These are phyloP conservation scores for Ectropis grisescens DNA, from an alignment of 1,140 invertebrate species.

Conservation along the genomic window DNA sequence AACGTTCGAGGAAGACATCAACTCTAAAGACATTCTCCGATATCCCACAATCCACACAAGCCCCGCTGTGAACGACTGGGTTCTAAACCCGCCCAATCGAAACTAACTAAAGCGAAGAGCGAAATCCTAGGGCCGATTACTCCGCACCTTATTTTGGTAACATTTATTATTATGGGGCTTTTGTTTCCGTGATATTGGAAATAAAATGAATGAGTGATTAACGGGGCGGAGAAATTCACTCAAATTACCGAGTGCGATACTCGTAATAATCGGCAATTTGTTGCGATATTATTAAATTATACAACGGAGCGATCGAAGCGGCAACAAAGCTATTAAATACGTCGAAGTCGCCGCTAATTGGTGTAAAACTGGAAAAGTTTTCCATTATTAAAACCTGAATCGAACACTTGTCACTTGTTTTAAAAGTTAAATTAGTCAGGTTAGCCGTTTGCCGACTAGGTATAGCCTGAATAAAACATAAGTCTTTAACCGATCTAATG, in stretches of 20 bases:
- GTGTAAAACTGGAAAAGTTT: conserved; percentile 19
- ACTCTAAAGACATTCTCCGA: conserved; percentile 15
- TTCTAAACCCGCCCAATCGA: conserved; percentile 14
- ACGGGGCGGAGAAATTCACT: too few relatives aligned
- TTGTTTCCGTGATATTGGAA: too few relatives aligned
- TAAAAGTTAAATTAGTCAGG: conserved; percentile 63
- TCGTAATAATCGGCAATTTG: too few relatives aligned
- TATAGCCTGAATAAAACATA: conserved; percentile 62
- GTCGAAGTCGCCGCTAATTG: conserved; percentile 20
- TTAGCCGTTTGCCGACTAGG: conserved; percentile 40
- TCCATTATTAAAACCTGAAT: conserved; percentile 39
- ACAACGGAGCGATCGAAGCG: too few relatives aligned
- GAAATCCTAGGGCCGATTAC: conserved; percentile 6
- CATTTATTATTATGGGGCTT: too few relatives aligned
- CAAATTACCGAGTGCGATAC: too few relatives aligned
- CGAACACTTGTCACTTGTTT: conserved; percentile 59
- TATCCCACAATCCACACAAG: conserved; percentile 13
- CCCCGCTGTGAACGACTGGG: conserved; percentile 9
- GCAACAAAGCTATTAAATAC: conserved; percentile 11
- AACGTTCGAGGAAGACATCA: conserved; percentile 3
- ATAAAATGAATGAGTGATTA: too few relatives aligned
- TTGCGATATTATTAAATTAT: too few relatives aligned
- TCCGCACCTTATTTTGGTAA: not conserved
- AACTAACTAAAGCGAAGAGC: conserved; percentile 17
- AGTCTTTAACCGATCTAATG: conserved; percentile 59